A percentile compares a stretch with the other conserved stretches of the same genome.
Conservation (phyloP, 2,797 vertebrate genomes). For the Crax fasciolata region DNA sequence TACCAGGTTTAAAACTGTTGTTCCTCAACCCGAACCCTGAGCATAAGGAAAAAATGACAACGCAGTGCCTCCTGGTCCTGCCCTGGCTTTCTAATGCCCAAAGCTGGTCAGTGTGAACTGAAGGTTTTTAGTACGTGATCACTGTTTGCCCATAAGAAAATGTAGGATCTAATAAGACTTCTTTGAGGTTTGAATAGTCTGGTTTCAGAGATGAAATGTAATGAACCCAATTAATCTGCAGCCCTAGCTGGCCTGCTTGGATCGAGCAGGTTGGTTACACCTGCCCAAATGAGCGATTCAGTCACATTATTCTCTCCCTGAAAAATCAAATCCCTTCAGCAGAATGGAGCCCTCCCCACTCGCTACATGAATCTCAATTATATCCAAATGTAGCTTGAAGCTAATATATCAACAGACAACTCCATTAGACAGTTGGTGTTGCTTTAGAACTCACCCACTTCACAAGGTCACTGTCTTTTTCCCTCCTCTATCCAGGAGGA, state of each 20-base stretch:
- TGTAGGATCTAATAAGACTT: background rate
- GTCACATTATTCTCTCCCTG: background rate
- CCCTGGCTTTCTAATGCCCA: background rate
- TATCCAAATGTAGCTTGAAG: background rate
- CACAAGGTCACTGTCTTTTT: background rate
- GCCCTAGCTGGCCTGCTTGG: background rate
- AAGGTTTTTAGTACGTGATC: background rate
- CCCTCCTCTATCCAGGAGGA: background rate
- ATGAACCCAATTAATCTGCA: background rate
- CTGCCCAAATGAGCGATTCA: background rate
- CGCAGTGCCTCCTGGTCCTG: background rate
- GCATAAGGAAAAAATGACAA: fast-evolving
- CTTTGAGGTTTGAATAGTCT: background rate
- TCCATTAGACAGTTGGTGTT: background rate
- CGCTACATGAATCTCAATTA: conserved; percentile 17
- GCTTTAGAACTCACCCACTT: background rate
- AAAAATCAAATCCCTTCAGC: conserved; percentile 10
- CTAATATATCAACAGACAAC: background rate
- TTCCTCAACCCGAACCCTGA: background rate
- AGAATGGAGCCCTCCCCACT: background rate
- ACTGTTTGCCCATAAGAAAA: background rate
- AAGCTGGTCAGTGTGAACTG: background rate
- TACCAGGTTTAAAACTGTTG: fast-evolving
- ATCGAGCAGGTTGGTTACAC: background rate
- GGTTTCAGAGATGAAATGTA: background rate